Percentiles rank a stretch among this genome's conserved stretches.
Conservation (phyloP, 2,888 invertebrate genomes). For the Ctenicera cuprea region DNA sequence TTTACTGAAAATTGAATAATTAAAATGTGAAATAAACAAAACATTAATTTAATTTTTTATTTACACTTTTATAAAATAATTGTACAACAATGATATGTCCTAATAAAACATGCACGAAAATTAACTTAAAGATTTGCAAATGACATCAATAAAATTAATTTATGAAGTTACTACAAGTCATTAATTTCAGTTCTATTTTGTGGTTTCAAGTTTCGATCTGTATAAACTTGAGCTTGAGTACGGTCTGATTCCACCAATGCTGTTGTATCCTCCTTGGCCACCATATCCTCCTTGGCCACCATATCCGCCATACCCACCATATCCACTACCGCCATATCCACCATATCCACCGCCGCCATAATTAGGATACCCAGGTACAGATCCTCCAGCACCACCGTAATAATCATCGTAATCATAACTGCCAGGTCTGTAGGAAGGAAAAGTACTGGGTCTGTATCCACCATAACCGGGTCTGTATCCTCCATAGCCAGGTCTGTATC, state of each 20-base stretch:
- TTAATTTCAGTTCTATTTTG: background rate
- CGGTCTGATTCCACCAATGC: too few relatives aligned
- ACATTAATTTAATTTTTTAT: too few relatives aligned
- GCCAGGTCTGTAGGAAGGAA: background rate
- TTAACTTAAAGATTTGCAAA: background rate
- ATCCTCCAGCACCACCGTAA: constrained; percentile 1
- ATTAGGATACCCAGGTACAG: background rate
- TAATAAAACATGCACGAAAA: too few relatives aligned
- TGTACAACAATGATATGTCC: too few relatives aligned
- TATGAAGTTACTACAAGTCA: background rate
- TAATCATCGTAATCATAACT: background rate
- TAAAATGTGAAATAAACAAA: too few relatives aligned
- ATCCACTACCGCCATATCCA: background rate
- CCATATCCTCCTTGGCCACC: background rate
- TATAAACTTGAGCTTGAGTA: background rate
- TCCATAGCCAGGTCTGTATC: constrained; percentile 39
- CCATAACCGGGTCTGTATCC: constrained; percentile 34
- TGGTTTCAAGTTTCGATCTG: background rate
- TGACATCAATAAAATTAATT: background rate
- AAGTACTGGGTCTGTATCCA: constrained; percentile 36
- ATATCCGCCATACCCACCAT: constrained; percentile 5
- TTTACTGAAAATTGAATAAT: too few relatives aligned
- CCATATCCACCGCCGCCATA: constrained; percentile 12
- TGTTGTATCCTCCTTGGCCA: background rate
- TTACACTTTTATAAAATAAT: too few relatives aligned